Base-by-base conservation (phyloP, 2,113 vertebrate genomes). In the Silurus meridionalis region DNA sequence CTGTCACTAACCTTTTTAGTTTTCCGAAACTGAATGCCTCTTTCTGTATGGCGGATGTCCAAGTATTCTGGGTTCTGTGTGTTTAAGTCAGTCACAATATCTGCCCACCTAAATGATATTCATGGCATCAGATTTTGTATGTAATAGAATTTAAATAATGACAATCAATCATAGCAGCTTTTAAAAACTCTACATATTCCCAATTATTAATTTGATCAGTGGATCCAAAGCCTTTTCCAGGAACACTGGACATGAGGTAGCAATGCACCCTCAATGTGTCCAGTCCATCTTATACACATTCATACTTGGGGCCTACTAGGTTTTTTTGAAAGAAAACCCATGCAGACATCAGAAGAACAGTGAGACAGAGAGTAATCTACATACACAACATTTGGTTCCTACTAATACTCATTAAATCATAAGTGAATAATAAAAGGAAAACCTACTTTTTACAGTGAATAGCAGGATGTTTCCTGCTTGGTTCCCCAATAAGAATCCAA, bases 401-500 rank as follows among this genome's bases (percentile, higher is more conserved):
- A n/a, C 23, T 55, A 77, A 55, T 58, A n/a, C 15, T 28, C 74
- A 77, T 5, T n/a, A 48, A 50, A 11, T 64, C 23, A 57, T 23
- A 66, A 10, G 3, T 8, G 28, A 78, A 9, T 53, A 4, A n/a
- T 55, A 60, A 81, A 2, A 75, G 15, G 9, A 79, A 52, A 67
- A 11, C 37, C 87, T 94, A 99, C 98, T 96, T 99, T 96, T 99
- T 99, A 93, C 98, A 99, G 92, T 99, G 98, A 91, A 99, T 99
- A 23, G 97, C 96, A 23, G 98, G 97, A 89, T 99, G 97, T 89
- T 99, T 99, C 92, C 97, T 96, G 90, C 98, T 99, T 0, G 98
- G 97, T 89, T 99, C 98, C 37, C 98, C 98, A 87, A 99, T 99
- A 87, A 99, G 95, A 90, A 99, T 97, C 98, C 98, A 99, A 66